These are phyloP conservation scores for Apantesis nais DNA, from an alignment of 2,888 invertebrate species.

Conservation along the genomic window DNA sequence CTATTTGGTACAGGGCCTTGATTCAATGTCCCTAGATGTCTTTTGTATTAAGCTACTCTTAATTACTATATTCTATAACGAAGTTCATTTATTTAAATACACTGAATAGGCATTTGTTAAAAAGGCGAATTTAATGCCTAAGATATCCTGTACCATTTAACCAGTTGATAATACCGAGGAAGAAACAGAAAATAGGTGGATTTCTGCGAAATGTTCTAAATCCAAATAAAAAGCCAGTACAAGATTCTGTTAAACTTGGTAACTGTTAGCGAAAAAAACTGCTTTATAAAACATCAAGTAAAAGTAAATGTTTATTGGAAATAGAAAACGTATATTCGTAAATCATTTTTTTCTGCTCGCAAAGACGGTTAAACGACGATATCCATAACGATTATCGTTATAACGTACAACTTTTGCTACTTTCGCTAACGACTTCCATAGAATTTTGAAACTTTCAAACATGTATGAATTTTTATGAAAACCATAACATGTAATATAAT, in stretches of 20 bases:
- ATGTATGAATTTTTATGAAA: slow-evolving; percentile 40
- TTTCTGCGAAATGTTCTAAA: background rate
- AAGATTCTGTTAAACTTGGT: background rate
- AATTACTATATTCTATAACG: too few species aligned
- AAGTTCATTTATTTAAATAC: too few species aligned
- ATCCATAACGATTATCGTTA: slow-evolving; percentile 30
- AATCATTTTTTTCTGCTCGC: slow-evolving; percentile 15
- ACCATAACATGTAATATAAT: slow-evolving; percentile 17
- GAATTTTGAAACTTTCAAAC: slow-evolving; percentile 30
- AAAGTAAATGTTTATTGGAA: slow-evolving; percentile 14
- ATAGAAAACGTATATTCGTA: slow-evolving; percentile 14
- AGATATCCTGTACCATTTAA: background rate
- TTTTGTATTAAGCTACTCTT: too few species aligned
- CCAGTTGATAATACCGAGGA: background rate
- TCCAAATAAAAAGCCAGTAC: too few species aligned
- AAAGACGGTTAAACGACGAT: slow-evolving; percentile 15
- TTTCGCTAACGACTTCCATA: slow-evolving; percentile 32
- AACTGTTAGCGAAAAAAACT: background rate
- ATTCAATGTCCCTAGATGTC: too few species aligned
- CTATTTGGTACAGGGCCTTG: too few species aligned
- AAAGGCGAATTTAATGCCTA: too few species aligned
- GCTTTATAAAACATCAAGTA: background rate
- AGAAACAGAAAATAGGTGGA: background rate
- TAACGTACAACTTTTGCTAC: slow-evolving; percentile 31
- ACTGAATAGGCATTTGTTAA: too few species aligned